A percentile compares a stretch with the other conserved stretches of the same genome.
phyloP scores from a whole-genome alignment of 35 echinoderm and acorn worm genomes.

The Ophiothrix spiculata region DNA sequence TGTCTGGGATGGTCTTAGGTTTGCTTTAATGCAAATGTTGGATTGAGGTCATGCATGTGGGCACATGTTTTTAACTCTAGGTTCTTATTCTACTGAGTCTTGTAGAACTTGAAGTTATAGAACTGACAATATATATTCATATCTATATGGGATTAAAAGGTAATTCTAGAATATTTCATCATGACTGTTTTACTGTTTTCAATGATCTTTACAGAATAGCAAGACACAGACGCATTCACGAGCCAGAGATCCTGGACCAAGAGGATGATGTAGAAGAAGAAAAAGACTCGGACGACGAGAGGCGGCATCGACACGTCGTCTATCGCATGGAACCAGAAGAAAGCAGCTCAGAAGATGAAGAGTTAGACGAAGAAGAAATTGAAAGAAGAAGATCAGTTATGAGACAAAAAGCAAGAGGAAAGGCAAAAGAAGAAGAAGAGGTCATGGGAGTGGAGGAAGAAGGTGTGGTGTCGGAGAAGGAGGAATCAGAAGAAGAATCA shows the following conservation, averaged over 20 bases:
- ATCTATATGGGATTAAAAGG: not conserved
- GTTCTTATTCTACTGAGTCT: too few species aligned
- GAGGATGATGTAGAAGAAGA: conserved; percentile 35
- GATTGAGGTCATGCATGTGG: too few species aligned
- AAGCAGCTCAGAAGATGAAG: conserved; percentile 88
- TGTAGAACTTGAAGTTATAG: too few species aligned
- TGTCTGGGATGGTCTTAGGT: too few species aligned
- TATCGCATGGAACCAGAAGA: conserved; percentile 79
- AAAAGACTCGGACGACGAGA: conserved; percentile 1
- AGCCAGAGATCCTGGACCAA: conserved; percentile 64
- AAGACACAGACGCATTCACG: conserved; percentile 65
- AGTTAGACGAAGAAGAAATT: conserved; percentile 91
- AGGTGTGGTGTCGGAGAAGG: conserved; percentile 38
- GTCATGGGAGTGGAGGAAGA: conserved; percentile 59
- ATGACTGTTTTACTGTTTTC: not conserved
- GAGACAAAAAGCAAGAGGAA: conserved; percentile 49
- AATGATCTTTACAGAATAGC: conserved; percentile 26
- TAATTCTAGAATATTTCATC: not conserved
- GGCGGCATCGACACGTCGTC: not conserved
- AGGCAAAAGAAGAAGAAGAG: conserved; percentile 38
- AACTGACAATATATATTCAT: too few species aligned
- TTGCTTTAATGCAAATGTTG: too few species aligned
- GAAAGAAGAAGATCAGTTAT: conserved; percentile 63
- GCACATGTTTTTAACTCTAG: too few species aligned
- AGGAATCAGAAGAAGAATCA: conserved; percentile 72